These are phyloP conservation scores for Phengaris arion DNA, from an alignment of 2,888 invertebrate genomes.

Conservation along the genomic window DNA sequence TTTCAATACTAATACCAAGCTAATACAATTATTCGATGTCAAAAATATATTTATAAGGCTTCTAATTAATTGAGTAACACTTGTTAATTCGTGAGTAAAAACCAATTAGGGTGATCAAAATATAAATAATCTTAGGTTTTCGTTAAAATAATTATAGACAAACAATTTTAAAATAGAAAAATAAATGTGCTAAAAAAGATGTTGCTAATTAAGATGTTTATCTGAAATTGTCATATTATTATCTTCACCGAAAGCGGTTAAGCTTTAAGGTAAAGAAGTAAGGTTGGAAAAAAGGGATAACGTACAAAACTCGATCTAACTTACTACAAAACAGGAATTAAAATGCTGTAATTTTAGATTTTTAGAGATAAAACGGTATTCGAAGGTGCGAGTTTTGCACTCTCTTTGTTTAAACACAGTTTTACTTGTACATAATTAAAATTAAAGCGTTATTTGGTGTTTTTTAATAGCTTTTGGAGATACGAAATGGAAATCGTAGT, in stretches of 20 bases:
- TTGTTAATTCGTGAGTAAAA: not conserved
- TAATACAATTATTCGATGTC: slow-evolving; percentile 7
- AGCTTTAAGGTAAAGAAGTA: no score
- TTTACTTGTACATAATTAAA: not conserved
- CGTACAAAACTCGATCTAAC: not conserved
- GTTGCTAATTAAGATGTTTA: no score
- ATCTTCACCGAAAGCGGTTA: no score
- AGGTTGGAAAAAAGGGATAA: not conserved
- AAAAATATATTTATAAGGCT: not conserved
- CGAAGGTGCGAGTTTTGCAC: not conserved
- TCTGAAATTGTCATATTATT: no score
- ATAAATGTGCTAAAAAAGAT: no score
- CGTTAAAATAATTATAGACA: no score
- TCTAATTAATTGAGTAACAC: not conserved
- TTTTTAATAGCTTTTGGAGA: not conserved
- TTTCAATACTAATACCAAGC: not conserved
- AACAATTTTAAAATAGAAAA: no score
- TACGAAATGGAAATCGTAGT: not conserved
- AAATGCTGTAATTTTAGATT: not conserved
- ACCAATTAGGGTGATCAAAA: not conserved
- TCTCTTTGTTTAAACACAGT: not conserved
- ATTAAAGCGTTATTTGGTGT: not conserved
- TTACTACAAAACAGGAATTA: not conserved
- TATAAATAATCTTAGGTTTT: not conserved
- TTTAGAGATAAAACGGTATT: not conserved